Percentiles rank a stretch among this genome's conserved stretches.
Evolutionary conservation across 1,140 invertebrate species (phyloP).

Genomic region (Laupala kohalensis): DNA sequence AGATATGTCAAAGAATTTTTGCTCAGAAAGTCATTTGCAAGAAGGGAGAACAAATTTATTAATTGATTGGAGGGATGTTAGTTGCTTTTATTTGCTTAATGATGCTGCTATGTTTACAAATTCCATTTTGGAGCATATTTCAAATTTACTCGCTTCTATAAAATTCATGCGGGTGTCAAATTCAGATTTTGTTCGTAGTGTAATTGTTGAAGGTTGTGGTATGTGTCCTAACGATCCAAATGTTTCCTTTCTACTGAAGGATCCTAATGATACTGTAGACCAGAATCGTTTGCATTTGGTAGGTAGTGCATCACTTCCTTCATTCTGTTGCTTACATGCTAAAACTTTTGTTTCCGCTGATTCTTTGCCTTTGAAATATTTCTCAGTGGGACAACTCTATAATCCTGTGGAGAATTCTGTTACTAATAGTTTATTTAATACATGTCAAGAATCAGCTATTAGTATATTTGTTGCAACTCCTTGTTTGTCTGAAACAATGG

Average conservation of each 20-base stretch:
- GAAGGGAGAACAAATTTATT: conserved; percentile 36
- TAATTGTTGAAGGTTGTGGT: conserved; percentile 52
- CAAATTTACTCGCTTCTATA: conserved; percentile 29
- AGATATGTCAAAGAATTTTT: conserved; percentile 20
- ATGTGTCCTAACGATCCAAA: conserved; percentile 36
- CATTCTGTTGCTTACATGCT: conserved; percentile 48
- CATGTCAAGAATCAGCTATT: conserved; percentile 43
- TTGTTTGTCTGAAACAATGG: conserved; percentile 27
- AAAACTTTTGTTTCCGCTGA: conserved; percentile 39
- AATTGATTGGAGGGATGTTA: conserved; percentile 41
- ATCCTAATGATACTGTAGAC: conserved; percentile 22
- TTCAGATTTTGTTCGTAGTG: conserved; percentile 49
- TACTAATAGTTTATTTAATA: conserved; percentile 39
- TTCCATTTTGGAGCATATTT: conserved; percentile 37
- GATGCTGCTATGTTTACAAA: conserved; percentile 50
- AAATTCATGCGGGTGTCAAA: conserved; percentile 42
- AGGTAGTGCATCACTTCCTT: conserved; percentile 43
- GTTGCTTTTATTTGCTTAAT: conserved; percentile 44
- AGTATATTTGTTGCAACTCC: conserved; percentile 39
- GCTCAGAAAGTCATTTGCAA: conserved; percentile 36
- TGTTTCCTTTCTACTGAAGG: conserved; percentile 38
- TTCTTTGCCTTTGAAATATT: conserved; percentile 43
- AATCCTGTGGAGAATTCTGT: conserved; percentile 27
- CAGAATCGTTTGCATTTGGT: conserved; percentile 42
- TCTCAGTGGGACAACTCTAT: conserved; percentile 47